Evolutionary conservation across 2,797 vertebrate genomes (phyloP), one percentile per base, ranked within the genome.

Genomic region (Chloroceryle inda): DNA sequence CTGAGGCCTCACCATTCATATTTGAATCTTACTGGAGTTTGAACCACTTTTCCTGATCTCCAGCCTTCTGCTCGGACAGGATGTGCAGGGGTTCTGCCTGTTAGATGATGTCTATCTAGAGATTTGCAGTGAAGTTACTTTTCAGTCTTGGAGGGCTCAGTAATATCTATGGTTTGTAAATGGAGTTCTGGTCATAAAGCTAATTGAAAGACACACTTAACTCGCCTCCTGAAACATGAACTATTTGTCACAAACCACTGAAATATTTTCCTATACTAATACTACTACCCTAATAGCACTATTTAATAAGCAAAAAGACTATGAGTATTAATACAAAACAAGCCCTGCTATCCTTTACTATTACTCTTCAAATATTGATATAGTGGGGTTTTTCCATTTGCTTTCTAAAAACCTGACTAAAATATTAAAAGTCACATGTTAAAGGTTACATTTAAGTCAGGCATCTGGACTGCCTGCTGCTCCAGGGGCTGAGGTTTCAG

Each of bases 11-110:
- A 72, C 52, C 56, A 71, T 44, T 88, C 56, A 71, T 61, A 40
- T 88, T 22, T 95, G 31, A 85, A 85, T 64, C 56, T 89, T 58
- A 79, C 44, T 88, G 73, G 52, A 92, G 83, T 88, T 76, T 77
- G 72, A 90, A 68, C 27, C 5, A 68, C 45, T 89, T 83, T 38
- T 22, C 63, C 10, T 85, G 47, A 74, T 85, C 49, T 58, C 82
- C 63, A 82, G 42, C 47, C 31, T 58, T 64, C 44, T 56, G 35
- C 38, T 82, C 49, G 47, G 37, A 47, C 23, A 53, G 72, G 19
- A 58, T 0, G 5, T 47, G 11, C 38, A 74, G 62, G 11, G 44
- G 81, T 47, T 92, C 67, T 59, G 13, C 47, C 82, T 75, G 17
- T 73, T 71, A 72, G n/a, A 9, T 67, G 75, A 78, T 18, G 69